phyloP scores from a whole-genome alignment of 2,888 invertebrate species.

The Pammene aurita region DNA sequence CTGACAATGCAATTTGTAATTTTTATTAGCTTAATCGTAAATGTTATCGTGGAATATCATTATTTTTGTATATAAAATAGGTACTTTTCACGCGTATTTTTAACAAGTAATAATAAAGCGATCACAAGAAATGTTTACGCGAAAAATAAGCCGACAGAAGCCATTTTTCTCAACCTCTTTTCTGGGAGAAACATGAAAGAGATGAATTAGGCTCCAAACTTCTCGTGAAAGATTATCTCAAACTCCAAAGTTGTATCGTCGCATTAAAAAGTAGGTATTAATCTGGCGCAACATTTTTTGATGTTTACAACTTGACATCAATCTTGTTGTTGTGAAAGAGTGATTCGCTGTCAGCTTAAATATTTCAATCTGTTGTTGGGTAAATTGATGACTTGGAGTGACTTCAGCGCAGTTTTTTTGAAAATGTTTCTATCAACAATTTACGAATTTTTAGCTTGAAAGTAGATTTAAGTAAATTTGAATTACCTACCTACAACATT shows the following conservation, averaged over 20 bases:
- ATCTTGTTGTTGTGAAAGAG: slow-evolving; percentile 31
- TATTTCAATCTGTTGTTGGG: slow-evolving; percentile 32
- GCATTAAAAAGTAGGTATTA: slow-evolving; percentile 39
- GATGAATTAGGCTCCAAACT: slow-evolving; percentile 38
- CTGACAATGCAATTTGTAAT: no score
- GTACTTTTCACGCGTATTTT: no score
- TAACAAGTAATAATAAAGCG: slow-evolving; percentile 9
- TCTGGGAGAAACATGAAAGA: slow-evolving; percentile 28
- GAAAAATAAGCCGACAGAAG: slow-evolving; percentile 18
- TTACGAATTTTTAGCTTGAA: neutral
- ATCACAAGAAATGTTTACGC: slow-evolving; percentile 8
- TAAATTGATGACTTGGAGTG: slow-evolving; percentile 21
- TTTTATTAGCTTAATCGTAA: no score
- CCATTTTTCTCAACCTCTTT: slow-evolving; percentile 34
- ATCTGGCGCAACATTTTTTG: slow-evolving; percentile 35
- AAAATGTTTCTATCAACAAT: neutral
- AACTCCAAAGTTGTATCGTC: slow-evolving; percentile 39
- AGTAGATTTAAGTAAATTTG: no score
- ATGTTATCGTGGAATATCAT: no score
- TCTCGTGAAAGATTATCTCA: slow-evolving; percentile 38
- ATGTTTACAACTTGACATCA: slow-evolving; percentile 36
- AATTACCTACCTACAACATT: no score
- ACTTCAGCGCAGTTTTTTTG: neutral
- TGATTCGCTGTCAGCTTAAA: slow-evolving; percentile 35
- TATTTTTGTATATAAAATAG: no score